phyloP scores from a whole-genome alignment of 53 echinoderm and acorn worm genomes.

The Paracentrotus lividus region DNA sequence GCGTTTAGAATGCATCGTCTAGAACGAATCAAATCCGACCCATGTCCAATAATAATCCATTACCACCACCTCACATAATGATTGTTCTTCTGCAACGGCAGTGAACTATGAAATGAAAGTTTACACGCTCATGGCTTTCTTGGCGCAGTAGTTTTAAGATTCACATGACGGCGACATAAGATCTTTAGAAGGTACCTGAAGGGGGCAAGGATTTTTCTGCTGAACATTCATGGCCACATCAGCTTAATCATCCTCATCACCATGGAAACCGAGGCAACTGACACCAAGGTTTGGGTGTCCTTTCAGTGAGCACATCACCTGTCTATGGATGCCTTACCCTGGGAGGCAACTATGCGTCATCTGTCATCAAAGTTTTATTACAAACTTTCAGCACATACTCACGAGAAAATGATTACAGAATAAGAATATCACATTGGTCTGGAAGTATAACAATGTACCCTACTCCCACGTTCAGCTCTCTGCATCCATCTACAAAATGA shows the following conservation, averaged over 20 bases:
- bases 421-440: too few relatives aligned
- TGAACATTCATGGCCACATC: background rate
- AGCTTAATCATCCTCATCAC: background rate
- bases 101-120: background rate
- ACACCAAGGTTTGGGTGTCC: conserved; percentile 5
- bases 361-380: background rate
- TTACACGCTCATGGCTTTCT: background rate
- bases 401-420: background rate
- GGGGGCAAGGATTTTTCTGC: background rate
- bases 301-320: background rate
- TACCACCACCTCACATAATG: background rate
- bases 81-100: background rate
- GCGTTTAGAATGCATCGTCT: background rate
- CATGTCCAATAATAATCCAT: background rate
- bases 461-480: too few relatives aligned
- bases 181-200: background rate
- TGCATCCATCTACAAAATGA: too few relatives aligned
- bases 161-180: background rate
- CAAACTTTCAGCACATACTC: background rate
- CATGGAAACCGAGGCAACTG: background rate
- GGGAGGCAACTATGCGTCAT: conserved; percentile 10
- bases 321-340: background rate
- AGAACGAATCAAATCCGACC: background rate
- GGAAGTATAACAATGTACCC: too few relatives aligned
- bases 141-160: background rate